Base-by-base conservation (phyloP, 64 coral and sea anemone species). In the Stylophora pistillata region DNA sequence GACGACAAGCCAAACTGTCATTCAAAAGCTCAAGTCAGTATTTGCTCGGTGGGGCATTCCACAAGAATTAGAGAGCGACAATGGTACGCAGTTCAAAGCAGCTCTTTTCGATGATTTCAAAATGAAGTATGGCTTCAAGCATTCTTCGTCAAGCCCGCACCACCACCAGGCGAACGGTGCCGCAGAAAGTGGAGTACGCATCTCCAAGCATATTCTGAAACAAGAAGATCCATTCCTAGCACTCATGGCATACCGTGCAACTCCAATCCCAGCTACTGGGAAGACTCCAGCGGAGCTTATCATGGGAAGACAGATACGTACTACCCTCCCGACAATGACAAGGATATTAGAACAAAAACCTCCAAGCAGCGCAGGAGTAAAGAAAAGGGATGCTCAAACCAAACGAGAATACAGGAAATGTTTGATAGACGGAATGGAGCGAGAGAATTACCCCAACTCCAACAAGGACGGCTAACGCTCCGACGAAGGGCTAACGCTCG, bases 271-370 rank as follows among this genome's bases (percentile, higher is more conserved):
- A 88, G 86, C 86, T 4, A 88, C 86, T 6, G 30, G 73, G 28
- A 72, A 59, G 73, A 76, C 63, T 13, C 86, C 70, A 15, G 23
- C 33, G 13, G 55, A 88, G 53, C 55, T 88, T 47, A 88, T 88
- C 18, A 88, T 88, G 86, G 86, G 71, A 30, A 73, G 86, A 73
- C 70, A 76, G 57, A 88, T 88, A 56, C 86, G n/a, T 28, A n/a
- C n/a, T n/a, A n/a, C n/a, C n/a, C n/a, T n/a, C n/a, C n/a, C n/a
- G n/a, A n/a, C n/a, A n/a, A n/a, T n/a, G n/a, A n/a, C n/a, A n/a
- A n/a, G n/a, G n/a, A n/a, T n/a, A n/a, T n/a, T n/a, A n/a, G n/a
- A n/a, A n/a, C n/a, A n/a, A n/a, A n/a, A n/a, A n/a, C n/a, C n/a
- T n/a, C n/a, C n/a, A n/a, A n/a, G n/a, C n/a, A n/a, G n/a, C n/a